Percentiles rank a stretch among this genome's conserved stretches.
phyloP scores from a whole-genome alignment of 2,113 vertebrate genomes.

The Pardalotus punctatus region DNA sequence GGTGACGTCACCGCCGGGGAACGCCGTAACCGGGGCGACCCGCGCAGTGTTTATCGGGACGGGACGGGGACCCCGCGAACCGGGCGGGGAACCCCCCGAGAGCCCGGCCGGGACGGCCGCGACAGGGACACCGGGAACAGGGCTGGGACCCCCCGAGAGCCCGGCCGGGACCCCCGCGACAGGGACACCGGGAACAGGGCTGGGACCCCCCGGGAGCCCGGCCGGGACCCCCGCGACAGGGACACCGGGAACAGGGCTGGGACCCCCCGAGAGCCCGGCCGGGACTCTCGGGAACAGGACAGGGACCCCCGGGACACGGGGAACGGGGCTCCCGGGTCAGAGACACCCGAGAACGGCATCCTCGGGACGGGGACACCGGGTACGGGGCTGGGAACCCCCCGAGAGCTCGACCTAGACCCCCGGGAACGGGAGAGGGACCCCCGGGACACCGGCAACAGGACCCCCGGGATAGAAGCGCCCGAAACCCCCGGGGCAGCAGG shows the following conservation, averaged over 20 bases:
- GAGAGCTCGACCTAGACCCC: too few species aligned
- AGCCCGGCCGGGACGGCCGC: background rate
- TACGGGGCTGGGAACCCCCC: background rate
- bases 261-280: background rate
- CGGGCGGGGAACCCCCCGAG: background rate
- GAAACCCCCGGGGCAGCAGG: too few species aligned
- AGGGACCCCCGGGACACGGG: background rate
- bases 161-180: too few species aligned
- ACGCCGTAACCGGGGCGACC: slow-evolving; percentile 79
- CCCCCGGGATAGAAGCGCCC: too few species aligned
- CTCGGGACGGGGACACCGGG: background rate
- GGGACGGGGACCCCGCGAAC: background rate
- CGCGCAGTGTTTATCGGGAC: slow-evolving; percentile 66
- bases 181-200: background rate
- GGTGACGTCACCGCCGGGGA: slow-evolving; percentile 69
- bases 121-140: background rate
- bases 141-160: background rate
- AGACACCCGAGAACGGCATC: background rate
- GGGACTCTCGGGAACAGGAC: background rate
- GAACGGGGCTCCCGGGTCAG: background rate
- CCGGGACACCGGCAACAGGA: background rate
- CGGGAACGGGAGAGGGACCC: too few species aligned
- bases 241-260: background rate
- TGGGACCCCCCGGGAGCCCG: background rate
- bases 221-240: too few species aligned